These are phyloP conservation scores for Leistus spinibarbis DNA, from an alignment of 2,888 invertebrate genomes.

Conservation along the genomic window DNA sequence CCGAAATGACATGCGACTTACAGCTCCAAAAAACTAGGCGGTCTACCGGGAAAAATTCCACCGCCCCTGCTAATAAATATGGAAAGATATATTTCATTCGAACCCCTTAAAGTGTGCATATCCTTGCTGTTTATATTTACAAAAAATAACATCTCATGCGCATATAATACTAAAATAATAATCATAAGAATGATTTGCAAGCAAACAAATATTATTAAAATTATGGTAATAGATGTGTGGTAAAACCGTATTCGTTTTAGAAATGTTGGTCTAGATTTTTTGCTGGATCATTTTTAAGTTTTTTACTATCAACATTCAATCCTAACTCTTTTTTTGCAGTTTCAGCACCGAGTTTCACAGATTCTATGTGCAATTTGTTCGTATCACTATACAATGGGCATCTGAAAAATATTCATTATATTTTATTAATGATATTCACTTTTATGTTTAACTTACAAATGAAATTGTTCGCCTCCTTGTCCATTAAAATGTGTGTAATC, in stretches of 20 bases:
- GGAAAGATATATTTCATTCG: no score
- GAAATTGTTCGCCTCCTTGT: conserved; percentile 52
- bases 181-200: not conserved
- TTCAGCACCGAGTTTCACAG: conserved; percentile 55
- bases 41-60: no score
- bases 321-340: conserved; percentile 53
- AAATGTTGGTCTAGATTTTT: conserved; percentile 25
- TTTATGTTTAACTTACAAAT: conserved; percentile 48
- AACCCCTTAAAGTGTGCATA: no score
- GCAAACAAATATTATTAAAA: not conserved
- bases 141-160: no score
- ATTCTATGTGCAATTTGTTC: conserved; percentile 51
- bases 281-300: conserved; percentile 53
- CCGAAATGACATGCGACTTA: no score
- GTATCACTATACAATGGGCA: conserved; percentile 58
- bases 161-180: not conserved
- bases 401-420: conserved; percentile 44
- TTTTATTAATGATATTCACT: not conserved
- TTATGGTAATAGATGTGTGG: not conserved
- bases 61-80: no score
- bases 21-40: no score
- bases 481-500: conserved; percentile 64
- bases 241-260: not conserved
- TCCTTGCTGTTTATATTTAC: no score
- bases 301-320: conserved; percentile 47